These are phyloP conservation scores for Empidonax traillii DNA, from an alignment of 2,113 vertebrate species.

Conservation along the genomic window DNA sequence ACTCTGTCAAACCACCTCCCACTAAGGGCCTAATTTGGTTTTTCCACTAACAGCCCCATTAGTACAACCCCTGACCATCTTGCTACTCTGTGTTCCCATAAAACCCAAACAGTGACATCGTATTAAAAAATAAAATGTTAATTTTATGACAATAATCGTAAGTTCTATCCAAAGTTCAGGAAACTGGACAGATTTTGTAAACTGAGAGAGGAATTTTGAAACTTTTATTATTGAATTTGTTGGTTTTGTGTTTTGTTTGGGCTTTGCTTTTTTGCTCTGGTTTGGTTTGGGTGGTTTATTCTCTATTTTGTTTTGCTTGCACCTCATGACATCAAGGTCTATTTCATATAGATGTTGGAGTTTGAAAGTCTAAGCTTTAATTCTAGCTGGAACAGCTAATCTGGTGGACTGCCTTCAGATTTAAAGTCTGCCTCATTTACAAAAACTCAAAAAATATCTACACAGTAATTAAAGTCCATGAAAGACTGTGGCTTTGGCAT, in stretches of 20 bases:
- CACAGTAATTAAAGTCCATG: conserved; percentile 19
- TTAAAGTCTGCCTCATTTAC: not conserved
- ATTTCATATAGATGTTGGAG: not conserved
- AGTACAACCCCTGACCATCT: not conserved
- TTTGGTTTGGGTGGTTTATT: not conserved
- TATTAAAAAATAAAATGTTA: not conserved
- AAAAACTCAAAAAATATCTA: not conserved
- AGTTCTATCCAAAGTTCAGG: not conserved
- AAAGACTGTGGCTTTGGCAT: not conserved
- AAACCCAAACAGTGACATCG: not conserved
- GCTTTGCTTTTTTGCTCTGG: not conserved
- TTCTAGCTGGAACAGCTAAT: not conserved
- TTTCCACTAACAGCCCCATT: not conserved
- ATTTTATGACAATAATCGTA: not conserved
- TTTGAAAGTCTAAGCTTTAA: not conserved
- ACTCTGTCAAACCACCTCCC: not conserved
- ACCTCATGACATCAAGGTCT: not conserved
- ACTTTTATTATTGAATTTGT: not conserved
- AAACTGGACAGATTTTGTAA: not conserved
- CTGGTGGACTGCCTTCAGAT: not conserved
- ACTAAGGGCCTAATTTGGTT: rapidly evolving
- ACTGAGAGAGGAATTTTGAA: not conserved
- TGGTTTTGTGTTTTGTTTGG: not conserved
- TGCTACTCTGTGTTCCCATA: not conserved
- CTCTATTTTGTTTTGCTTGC: not conserved